These are phyloP conservation scores for Ophion costatus DNA, from an alignment of 2,888 invertebrate genomes.

Conservation along the genomic window DNA sequence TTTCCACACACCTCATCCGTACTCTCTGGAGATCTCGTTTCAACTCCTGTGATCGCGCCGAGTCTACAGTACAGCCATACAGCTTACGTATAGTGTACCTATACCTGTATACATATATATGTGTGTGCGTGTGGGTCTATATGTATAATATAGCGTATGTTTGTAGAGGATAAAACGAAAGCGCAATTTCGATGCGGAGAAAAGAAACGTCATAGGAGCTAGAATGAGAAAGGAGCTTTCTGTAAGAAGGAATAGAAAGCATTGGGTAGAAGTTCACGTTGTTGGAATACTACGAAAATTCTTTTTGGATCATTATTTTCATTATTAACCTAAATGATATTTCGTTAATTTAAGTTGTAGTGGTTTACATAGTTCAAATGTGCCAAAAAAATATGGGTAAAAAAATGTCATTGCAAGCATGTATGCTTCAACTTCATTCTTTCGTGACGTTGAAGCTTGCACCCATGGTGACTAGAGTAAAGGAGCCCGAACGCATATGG, in stretches of 20 bases:
- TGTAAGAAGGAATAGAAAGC: not conserved
- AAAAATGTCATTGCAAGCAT: no score
- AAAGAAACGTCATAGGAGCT: not conserved
- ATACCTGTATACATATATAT: not conserved
- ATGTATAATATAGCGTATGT: slow-evolving; percentile 11
- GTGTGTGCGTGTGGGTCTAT: not conserved
- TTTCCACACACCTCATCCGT: slow-evolving; percentile 50
- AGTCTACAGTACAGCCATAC: slow-evolving; percentile 27
- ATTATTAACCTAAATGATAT: not conserved
- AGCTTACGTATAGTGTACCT: not conserved
- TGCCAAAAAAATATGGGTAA: no score
- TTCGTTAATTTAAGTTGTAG: not conserved
- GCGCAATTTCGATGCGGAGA: slow-evolving; percentile 4
- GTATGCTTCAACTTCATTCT: no score
- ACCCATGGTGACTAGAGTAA: no score
- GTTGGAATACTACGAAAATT: no score
- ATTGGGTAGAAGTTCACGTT: not conserved
- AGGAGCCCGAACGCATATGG: no score
- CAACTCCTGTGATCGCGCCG: slow-evolving; percentile 37
- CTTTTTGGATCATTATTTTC: not conserved
- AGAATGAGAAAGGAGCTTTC: not conserved
- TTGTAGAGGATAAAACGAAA: slow-evolving; percentile 29
- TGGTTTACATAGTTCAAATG: no score
- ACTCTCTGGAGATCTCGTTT: slow-evolving; percentile 52
- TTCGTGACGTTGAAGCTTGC: no score